These are phyloP conservation scores for Cromileptes altivelis DNA, from an alignment of 2,113 vertebrate genomes.

Conservation along the genomic window DNA sequence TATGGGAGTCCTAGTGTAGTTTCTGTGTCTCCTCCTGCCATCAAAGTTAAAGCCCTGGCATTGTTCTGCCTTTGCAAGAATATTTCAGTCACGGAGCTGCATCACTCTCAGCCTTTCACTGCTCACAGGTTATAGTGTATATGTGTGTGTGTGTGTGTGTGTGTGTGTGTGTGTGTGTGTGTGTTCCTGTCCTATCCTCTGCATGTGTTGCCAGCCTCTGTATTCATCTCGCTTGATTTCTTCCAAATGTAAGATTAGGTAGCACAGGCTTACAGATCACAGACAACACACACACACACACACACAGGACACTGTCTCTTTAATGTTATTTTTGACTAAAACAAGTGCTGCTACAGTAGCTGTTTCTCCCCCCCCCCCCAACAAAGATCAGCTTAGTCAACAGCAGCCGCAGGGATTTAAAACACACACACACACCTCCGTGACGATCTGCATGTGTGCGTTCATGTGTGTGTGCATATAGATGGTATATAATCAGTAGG, in stretches of 20 bases:
- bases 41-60: not conserved
- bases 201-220: constrained; percentile 16
- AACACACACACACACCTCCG: constrained; percentile 36
- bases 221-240: constrained; percentile 30
- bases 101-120: constrained; percentile 9
- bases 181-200: constrained; percentile 20
- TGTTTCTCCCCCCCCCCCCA: not conserved
- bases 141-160: not conserved
- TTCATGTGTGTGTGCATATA: not conserved
- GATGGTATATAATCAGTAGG: constrained; percentile 11
- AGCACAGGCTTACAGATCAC: constrained; percentile 27
- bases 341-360: constrained; percentile 35
- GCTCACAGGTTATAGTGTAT: constrained; percentile 6
- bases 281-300: constrained; percentile 26
- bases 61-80: constrained; percentile 3
- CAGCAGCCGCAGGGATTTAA: constrained; percentile 47
- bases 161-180: not conserved
- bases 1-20: not conserved
- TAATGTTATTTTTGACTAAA: constrained; percentile 61
- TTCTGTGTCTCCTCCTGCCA: not conserved
- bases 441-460: not conserved
- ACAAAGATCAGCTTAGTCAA: constrained; percentile 49
- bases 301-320: constrained; percentile 37
- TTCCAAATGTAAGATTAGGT: constrained; percentile 54
- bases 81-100: constrained; percentile 7